Evolutionary conservation across 1,140 invertebrate genomes (phyloP).

Genomic region (Sinonovacula constricta): DNA sequence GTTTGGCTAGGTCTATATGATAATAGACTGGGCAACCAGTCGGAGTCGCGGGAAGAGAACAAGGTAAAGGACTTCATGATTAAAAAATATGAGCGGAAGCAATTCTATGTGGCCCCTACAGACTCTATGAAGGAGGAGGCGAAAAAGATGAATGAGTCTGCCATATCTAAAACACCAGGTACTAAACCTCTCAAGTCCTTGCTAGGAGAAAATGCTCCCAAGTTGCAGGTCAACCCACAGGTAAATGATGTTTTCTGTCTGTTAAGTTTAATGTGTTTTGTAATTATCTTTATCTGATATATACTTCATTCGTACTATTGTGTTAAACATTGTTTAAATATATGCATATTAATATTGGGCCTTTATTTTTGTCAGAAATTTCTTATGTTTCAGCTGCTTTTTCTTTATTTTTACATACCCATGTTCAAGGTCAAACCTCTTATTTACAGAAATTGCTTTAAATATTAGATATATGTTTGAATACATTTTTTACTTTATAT

Average conservation of each 20-base stretch:
- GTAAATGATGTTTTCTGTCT: conserved; percentile 55
- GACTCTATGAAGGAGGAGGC: conserved; percentile 76
- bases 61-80: conserved; percentile 94
- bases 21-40: conserved; percentile 72
- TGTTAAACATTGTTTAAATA: too few relatives aligned
- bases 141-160: conserved; percentile 70
- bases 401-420: too few relatives aligned
- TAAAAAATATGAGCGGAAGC: conserved; percentile 95
- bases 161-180: conserved; percentile 56
- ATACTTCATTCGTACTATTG: too few relatives aligned
- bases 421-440: too few relatives aligned
- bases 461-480: too few relatives aligned
- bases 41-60: conserved; percentile 90
- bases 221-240: conserved; percentile 63
- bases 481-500: too few relatives aligned
- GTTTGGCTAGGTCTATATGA: conserved; percentile 94
- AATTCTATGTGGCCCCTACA: conserved; percentile 80
- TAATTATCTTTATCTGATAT: too few relatives aligned
- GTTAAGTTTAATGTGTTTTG: too few relatives aligned
- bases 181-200: conserved; percentile 71
- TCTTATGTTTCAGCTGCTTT: too few relatives aligned
- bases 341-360: too few relatives aligned
- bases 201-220: conserved; percentile 68
- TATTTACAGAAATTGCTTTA: too few relatives aligned
- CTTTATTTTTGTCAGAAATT: too few relatives aligned